Conservation (phyloP, 2,888 invertebrate species). For the Leptarthrus brevirostris region DNA sequence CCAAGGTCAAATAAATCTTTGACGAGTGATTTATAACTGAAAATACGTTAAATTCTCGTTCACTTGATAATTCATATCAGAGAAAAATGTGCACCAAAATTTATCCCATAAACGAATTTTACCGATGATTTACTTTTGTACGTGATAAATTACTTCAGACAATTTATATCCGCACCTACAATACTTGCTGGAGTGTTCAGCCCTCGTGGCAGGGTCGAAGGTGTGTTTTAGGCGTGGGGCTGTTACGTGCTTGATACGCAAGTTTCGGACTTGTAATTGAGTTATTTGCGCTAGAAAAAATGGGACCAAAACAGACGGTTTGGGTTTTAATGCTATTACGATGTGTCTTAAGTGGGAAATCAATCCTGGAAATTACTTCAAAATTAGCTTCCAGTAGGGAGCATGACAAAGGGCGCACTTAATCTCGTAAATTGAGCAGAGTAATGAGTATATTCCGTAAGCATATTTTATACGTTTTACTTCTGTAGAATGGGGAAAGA, state of each 20-base stretch:
- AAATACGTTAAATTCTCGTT: slow-evolving; percentile 43
- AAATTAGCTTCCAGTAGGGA: neutral
- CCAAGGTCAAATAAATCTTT: slow-evolving; percentile 47
- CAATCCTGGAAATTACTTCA: slow-evolving; percentile 26
- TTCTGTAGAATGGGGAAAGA: too few species aligned
- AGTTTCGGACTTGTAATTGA: slow-evolving; percentile 42
- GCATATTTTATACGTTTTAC: too few species aligned
- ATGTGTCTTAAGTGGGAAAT: slow-evolving; percentile 26
- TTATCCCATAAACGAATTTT: slow-evolving; percentile 48
- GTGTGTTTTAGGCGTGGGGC: neutral
- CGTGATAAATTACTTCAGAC: slow-evolving; percentile 46
- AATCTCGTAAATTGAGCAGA: too few species aligned
- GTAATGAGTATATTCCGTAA: too few species aligned
- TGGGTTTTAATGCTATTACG: slow-evolving; percentile 2
- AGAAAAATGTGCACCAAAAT: slow-evolving; percentile 44
- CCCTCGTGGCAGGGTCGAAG: neutral
- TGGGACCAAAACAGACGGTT: slow-evolving; percentile 4
- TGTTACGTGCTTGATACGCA: slow-evolving; percentile 44
- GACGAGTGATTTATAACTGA: slow-evolving; percentile 31
- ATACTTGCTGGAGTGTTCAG: neutral
- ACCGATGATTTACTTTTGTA: slow-evolving; percentile 48
- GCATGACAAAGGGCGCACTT: neutral
- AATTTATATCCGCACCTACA: slow-evolving; percentile 45
- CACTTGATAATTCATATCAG: slow-evolving; percentile 48
- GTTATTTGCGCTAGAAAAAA: slow-evolving; percentile 38